Base-by-base conservation (phyloP, 2,797 vertebrate genomes). In the Sciaenops ocellatus region DNA sequence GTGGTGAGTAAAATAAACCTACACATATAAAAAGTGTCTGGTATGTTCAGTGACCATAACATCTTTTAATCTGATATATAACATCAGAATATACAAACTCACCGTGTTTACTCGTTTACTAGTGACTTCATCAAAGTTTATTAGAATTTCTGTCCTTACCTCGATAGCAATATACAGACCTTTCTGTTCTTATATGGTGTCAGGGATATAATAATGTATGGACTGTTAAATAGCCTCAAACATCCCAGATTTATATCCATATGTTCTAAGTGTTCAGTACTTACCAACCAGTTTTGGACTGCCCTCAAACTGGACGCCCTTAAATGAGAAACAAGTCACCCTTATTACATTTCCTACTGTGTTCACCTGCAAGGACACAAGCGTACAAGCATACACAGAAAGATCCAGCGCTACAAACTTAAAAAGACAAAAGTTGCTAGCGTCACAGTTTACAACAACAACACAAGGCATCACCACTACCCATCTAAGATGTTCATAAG, bases 391-490 rank as follows among this genome's bases (percentile, higher is more conserved):
- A 64, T 0, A 68, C 24, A 52, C 22, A 41, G 42, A 76, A 13
- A 62, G 64, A 44, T 6, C 5, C 1, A 7, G 11, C 57, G 34
- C 30, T 6, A 18, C 54, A 66, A 64, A 42, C 34, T 15, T 22
- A 52, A 73, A 67, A 46, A 38, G 46, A 69, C 51, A 57, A 57
- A 57, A 2, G 11, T 57, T 26, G 18, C 26, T 0, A 46, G 26
- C 64, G n/a, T 68, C 62, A 73, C 26, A 73, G 41, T 62, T 63
- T 56, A 55, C 44, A 56, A 69, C 22, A 56, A 77, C 60, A 62
- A 67, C 56, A 69, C 63, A 68, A 71, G 69, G 51, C 65, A 47
- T 70, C 57, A 63, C 20, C 13, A 41, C 52, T n/a, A 28, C n/a
- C 38, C 22, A 10, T 84, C 69, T 54, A 10, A 76, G 38, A 65